Percentiles rank a stretch among this genome's conserved stretches.
phyloP scores from a whole-genome alignment of 2,113 vertebrate genomes.

The Cacatua alba region DNA sequence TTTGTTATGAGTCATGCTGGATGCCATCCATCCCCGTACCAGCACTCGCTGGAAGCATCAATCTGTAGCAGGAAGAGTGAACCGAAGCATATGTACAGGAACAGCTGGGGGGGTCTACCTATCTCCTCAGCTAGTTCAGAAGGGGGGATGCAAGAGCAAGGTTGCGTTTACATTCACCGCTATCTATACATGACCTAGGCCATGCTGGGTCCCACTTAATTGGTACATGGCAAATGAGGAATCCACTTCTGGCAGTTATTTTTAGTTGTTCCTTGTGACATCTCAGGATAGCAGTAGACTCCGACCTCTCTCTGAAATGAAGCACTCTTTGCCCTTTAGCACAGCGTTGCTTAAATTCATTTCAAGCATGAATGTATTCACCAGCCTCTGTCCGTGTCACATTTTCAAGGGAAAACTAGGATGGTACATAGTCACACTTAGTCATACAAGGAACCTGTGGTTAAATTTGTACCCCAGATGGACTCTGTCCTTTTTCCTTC shows the following conservation, averaged over 20 bases:
- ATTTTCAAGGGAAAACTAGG: neutral
- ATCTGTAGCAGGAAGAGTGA: conserved; percentile 17
- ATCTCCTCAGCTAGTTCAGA: neutral
- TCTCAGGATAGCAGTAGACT: neutral
- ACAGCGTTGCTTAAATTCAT: neutral
- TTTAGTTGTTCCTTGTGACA: neutral
- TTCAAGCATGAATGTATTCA: neutral
- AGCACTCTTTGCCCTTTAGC: conserved; percentile 19
- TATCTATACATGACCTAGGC: neutral
- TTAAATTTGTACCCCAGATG: conserved; percentile 26
- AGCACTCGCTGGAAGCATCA: conserved; percentile 22
- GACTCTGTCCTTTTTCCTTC: conserved; percentile 13
- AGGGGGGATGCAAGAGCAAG: neutral
- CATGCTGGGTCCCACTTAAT: neutral
- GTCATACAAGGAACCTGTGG: neutral
- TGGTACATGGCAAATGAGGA: neutral
- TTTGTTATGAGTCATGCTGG: conserved; percentile 68
- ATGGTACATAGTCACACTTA: neutral
- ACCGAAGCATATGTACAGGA: conserved; percentile 1
- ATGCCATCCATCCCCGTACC: conserved; percentile 38
- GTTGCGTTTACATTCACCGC: neutral
- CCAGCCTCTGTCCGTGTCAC: neutral
- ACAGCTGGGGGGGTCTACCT: conserved; percentile 10
- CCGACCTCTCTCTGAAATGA: conserved; percentile 13
- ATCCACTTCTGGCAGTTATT: neutral